Evolutionary conservation across 1,140 invertebrate genomes (phyloP).

Genomic region (Drosophila sp.): DNA sequence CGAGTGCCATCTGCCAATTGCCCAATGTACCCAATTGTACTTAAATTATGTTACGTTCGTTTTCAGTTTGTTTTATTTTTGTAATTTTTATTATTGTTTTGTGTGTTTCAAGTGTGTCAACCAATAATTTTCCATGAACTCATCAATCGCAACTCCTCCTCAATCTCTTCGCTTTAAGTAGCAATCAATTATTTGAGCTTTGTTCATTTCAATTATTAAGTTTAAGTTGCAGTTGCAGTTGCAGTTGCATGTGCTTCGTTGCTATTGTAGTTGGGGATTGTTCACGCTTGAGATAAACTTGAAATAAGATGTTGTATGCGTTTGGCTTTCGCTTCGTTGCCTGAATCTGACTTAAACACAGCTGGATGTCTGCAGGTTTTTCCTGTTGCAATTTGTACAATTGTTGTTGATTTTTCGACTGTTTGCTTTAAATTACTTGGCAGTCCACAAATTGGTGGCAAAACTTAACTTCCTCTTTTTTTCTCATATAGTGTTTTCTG

Average conservation of each 20-base stretch:
- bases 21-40: constrained; percentile 49
- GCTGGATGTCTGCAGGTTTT: constrained; percentile 53
- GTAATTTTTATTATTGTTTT: background rate
- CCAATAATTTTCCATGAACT: constrained; percentile 31
- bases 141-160: constrained; percentile 9
- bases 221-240: constrained; percentile 3
- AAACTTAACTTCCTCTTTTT: constrained; percentile 50
- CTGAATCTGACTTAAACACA: constrained; percentile 6
- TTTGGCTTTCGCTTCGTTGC: constrained; percentile 56
- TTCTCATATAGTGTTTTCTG: background rate
- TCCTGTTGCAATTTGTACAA: constrained; percentile 75
- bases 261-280: constrained; percentile 23
- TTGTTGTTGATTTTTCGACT: constrained; percentile 69
- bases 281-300: constrained; percentile 68
- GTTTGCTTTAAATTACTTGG: constrained; percentile 41
- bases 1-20: constrained; percentile 48
- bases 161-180: background rate
- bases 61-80: constrained; percentile 2
- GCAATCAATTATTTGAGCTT: constrained; percentile 36
- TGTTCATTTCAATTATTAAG: constrained; percentile 30
- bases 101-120: constrained; percentile 35
- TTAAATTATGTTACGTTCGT: constrained; percentile 60
- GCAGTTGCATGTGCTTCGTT: background rate
- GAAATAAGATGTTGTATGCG: constrained; percentile 57
- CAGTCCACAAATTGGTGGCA: constrained; percentile 65